A percentile compares a stretch with the other conserved stretches of the same genome.
phyloP scores from a whole-genome alignment of 2,113 vertebrate species.

The Sylvietta virens region DNA sequence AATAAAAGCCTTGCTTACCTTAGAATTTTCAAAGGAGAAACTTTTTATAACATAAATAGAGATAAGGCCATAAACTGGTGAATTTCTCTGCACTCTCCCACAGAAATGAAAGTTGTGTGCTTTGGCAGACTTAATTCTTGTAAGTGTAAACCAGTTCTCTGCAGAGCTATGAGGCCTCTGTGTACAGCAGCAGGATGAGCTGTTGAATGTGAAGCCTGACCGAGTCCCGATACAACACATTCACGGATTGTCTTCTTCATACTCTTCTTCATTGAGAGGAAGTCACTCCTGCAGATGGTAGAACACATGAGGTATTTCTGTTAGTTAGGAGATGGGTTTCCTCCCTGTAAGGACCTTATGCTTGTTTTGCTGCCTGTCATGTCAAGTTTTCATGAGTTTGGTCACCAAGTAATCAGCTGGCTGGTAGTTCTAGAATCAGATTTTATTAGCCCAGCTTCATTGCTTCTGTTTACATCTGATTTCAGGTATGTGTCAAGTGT shows the following conservation, averaged over 20 bases:
- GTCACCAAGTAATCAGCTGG: not conserved
- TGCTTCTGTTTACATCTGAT: not conserved
- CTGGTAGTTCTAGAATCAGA: not conserved
- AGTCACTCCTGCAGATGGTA: not conserved
- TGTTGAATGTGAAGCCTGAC: not conserved
- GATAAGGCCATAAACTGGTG: not conserved
- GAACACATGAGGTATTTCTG: not conserved
- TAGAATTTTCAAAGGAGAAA: not conserved
- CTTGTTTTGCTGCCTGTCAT: not conserved
- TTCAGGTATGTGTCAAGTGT: not conserved
- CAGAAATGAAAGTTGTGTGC: not conserved
- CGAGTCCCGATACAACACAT: rapidly evolving
- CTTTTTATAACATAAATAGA: not conserved
- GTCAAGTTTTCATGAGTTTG: not conserved
- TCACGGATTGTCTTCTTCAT: not conserved
- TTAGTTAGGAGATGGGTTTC: not conserved
- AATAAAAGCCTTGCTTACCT: not conserved
- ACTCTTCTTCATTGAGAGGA: not conserved
- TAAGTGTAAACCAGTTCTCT: not conserved
- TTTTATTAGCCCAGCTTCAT: not conserved
- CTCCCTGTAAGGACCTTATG: not conserved
- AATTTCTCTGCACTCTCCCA: not conserved
- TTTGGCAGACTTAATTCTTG: not conserved
- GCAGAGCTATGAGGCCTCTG: not conserved
- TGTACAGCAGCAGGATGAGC: not conserved